Percentiles rank a stretch among this genome's conserved stretches.
Conservation (phyloP, 2,888 invertebrate species). For the Aelia acuminata region DNA sequence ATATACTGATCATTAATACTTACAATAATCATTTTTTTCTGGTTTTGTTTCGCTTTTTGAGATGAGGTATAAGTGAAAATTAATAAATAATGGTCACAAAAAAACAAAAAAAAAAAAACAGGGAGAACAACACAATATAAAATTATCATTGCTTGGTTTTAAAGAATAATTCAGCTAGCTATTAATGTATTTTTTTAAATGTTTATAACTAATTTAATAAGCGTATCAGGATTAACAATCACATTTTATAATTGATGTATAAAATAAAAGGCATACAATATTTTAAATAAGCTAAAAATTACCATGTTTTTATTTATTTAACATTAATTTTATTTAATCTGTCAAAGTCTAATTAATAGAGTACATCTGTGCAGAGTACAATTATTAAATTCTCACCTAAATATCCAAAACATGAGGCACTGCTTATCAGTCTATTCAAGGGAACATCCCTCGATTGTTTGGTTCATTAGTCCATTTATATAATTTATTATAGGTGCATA, state of each 20-base stretch:
- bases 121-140: too few relatives aligned
- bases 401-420: slow-evolving; percentile 20
- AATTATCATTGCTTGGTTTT: background rate
- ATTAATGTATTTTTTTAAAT: background rate
- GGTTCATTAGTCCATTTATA: background rate
- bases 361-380: background rate
- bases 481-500: background rate
- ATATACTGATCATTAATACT: too few relatives aligned
- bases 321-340: background rate
- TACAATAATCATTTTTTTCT: too few relatives aligned
- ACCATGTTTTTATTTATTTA: background rate
- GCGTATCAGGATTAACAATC: background rate
- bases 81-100: background rate
- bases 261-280: background rate
- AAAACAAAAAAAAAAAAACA: too few relatives aligned
- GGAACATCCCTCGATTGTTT: background rate
- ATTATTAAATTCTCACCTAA: background rate
- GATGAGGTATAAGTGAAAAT: background rate
- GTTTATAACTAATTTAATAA: background rate
- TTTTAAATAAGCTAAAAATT: background rate
- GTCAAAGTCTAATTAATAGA: background rate
- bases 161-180: background rate
- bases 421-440: slow-evolving; percentile 13
- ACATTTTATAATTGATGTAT: background rate
- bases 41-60: background rate